A percentile compares a stretch with the other conserved stretches of the same genome.
Evolutionary conservation across 2,797 vertebrate species (phyloP).

Genomic region (Coendou prehensilis): DNA sequence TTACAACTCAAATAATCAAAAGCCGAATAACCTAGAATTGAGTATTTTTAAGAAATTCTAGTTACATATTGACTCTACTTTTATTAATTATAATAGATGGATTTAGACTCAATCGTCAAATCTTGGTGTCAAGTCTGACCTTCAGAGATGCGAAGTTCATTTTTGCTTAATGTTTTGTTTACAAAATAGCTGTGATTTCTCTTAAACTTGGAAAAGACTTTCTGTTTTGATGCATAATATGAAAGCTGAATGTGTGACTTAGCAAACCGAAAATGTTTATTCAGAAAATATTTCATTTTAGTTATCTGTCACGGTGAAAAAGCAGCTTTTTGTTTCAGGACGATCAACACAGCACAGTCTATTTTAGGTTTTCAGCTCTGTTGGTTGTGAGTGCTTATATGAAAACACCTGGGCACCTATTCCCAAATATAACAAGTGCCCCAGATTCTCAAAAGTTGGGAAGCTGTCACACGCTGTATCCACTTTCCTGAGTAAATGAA

Average conservation of each 20-base stretch:
- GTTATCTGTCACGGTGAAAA: conserved; percentile 48
- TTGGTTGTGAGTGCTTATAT: conserved; percentile 17
- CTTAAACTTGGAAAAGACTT: conserved; percentile 65
- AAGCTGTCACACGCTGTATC: conserved; percentile 30
- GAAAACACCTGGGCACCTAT: conserved; percentile 2
- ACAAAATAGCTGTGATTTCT: conserved; percentile 66
- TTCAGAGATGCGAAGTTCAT: conserved; percentile 67
- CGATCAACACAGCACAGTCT: background rate
- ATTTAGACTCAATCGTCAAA: conserved; percentile 53
- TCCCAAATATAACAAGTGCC: background rate
- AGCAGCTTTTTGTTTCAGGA: conserved; percentile 66
- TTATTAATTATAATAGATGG: conserved; percentile 44
- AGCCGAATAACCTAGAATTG: conserved; percentile 56
- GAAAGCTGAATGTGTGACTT: conserved; percentile 68
- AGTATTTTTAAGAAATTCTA: conserved; percentile 66
- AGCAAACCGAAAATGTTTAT: conserved; percentile 83
- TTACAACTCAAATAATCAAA: conserved; percentile 63
- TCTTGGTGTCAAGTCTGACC: conserved; percentile 39
- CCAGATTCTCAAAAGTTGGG: background rate
- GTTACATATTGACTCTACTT: background rate
- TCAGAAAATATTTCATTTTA: conserved; percentile 77
- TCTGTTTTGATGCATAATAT: conserved; percentile 80
- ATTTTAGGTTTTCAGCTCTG: conserved; percentile 61
- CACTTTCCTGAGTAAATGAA: conserved; percentile 31
- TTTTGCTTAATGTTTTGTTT: conserved; percentile 77